These are phyloP conservation scores for Anastrepha ludens DNA, from an alignment of 1,140 invertebrate genomes.

Conservation along the genomic window DNA sequence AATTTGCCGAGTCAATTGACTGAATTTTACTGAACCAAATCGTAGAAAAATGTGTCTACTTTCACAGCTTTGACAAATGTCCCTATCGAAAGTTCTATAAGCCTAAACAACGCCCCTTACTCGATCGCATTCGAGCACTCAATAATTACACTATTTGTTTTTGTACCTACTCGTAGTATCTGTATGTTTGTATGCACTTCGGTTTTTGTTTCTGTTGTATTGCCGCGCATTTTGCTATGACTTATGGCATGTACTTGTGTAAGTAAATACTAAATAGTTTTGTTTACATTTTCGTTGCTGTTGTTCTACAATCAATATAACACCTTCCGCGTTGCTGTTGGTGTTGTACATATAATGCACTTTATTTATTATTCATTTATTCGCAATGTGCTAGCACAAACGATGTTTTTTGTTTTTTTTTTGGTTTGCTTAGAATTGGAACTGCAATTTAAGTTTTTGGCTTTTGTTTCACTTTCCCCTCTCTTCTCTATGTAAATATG, in stretches of 20 bases:
- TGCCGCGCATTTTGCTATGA: no score
- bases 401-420: background rate
- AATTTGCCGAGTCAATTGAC: no score
- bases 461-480: background rate
- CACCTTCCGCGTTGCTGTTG: conserved; percentile 15
- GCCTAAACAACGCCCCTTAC: no score
- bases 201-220: background rate
- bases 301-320: background rate
- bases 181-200: background rate
- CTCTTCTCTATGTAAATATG: background rate
- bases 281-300: conserved; percentile 4
- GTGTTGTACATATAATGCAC: conserved; percentile 17
- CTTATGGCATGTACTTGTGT: background rate
- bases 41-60: no score
- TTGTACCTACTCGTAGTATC: no score
- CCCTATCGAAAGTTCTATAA: no score
- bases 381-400: conserved; percentile 44
- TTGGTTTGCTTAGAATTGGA: no score
- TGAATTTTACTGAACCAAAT: no score
- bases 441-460: background rate
- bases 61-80: no score
- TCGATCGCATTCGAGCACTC: no score
- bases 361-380: conserved; percentile 48
- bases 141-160: no score
- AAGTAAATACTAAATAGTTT: background rate